Evolutionary conservation across 1,140 invertebrate species (phyloP), one percentile per base, ranked within the genome.

Genomic region (Carposina sasakii): DNA sequence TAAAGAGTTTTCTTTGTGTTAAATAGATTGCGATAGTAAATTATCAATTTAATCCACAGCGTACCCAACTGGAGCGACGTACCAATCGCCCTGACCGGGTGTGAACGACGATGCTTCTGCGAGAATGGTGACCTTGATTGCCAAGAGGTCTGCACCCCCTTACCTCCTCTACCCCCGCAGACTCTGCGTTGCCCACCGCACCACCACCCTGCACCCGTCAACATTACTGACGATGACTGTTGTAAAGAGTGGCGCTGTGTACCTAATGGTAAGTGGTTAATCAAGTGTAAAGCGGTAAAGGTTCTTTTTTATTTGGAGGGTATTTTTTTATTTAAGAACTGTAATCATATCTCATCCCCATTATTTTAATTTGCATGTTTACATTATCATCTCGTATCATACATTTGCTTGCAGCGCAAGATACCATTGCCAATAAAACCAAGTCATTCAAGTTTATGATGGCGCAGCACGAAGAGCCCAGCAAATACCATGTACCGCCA

Each of bases 111-210:
- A 60, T 97, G 95, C 76, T 94, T 90, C 72, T 97, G 95, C 63
- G 92, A 95, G 68, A 91, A 92, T 71, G 94, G 95, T 19, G 93
- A 93, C 54, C 87, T 97, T 3, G 92, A 94, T 36, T 97, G 96
- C 66, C 90, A 93, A 51, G 88, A 90, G 2, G 87, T 89, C 13
- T 97, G 96, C 85, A 89, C 91, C 2, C 90, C 91, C 0, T 87
- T 96, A 0, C 76, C 91, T 5, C 89, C 92, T 1, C 56, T 89
- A 22, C 94, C 95, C 2, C 94, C 95, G 0, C 66, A 88, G 4
- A 89, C 87, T 20, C 67, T 97, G 34, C 87, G 87, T 1, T 97
- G 95, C 73, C 87, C 90, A 1, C 82, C 89, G 0, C 72, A 86
- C 55, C 75, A 85, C 5, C 76, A 89, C 44, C 92, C 93, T 0